Conservation (phyloP, 2,113 vertebrate species). For the Gnathonemus echidnorhynchus region DNA sequence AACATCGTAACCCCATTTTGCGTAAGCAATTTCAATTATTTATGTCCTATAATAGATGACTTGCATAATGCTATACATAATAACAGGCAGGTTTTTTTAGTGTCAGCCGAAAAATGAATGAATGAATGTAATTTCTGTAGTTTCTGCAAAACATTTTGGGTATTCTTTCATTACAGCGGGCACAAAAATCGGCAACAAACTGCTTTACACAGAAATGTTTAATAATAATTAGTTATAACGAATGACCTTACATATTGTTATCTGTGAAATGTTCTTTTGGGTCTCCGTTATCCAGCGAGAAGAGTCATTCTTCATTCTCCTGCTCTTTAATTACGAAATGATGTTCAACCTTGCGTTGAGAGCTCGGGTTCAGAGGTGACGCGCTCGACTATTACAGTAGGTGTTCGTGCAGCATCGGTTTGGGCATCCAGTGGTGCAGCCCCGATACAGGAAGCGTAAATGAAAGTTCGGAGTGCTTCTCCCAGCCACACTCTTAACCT, state of each 20-base stretch:
- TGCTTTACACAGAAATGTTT: background rate
- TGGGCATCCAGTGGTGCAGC: background rate
- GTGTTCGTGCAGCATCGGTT: background rate
- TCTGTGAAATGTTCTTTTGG: background rate
- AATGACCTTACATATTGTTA: background rate
- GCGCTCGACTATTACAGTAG: background rate
- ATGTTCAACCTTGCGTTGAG: background rate
- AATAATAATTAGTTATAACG: background rate
- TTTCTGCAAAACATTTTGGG: background rate
- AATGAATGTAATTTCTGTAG: background rate
- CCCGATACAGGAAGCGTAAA: background rate
- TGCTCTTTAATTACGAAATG: background rate
- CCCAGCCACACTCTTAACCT: slow-evolving; percentile 13
- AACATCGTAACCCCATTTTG: background rate
- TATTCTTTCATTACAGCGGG: background rate
- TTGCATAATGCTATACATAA: background rate
- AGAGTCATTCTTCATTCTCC: background rate
- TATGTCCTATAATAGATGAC: background rate
- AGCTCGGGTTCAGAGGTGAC: background rate
- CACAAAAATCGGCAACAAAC: background rate
- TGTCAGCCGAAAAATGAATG: background rate
- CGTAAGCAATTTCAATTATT: background rate
- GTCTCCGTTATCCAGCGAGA: background rate
- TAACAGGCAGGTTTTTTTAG: background rate
- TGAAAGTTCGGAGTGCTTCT: background rate